A percentile compares a stretch with the other conserved stretches of the same genome.
Evolutionary conservation across 2,888 invertebrate genomes (phyloP).

Genomic region (Alsophila aescularia): DNA sequence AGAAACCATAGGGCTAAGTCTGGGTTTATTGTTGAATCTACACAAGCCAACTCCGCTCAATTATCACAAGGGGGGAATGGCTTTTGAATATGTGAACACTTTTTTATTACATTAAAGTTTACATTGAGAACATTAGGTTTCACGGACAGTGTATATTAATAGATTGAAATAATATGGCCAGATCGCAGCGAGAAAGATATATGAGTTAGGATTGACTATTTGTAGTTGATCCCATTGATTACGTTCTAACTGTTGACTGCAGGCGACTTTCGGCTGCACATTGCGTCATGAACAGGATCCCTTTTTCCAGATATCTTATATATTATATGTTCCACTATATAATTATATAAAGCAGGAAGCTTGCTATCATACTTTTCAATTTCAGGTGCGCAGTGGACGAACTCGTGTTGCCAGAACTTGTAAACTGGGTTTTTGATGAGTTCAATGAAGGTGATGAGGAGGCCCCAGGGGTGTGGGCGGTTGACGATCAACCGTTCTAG

Average conservation of each 20-base stretch:
- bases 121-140: too few relatives aligned
- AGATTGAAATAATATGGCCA: neutral
- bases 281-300: constrained; percentile 5
- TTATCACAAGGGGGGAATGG: too few relatives aligned
- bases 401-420: constrained; percentile 99
- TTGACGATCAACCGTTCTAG: constrained; percentile 98
- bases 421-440: constrained; percentile 99
- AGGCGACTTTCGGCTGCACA: neutral
- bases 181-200: neutral
- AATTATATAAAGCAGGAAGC: constrained; percentile 38
- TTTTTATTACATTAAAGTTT: too few relatives aligned
- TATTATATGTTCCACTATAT: constrained; percentile 7
- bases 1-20: too few relatives aligned
- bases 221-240: neutral
- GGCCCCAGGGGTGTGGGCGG: constrained; percentile 99
- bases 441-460: constrained; percentile 99
- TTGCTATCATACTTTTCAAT: constrained; percentile 95
- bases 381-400: constrained; percentile 99
- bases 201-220: neutral
- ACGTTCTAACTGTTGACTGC: too few relatives aligned
- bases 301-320: constrained; percentile 25
- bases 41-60: too few relatives aligned
- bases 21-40: too few relatives aligned
- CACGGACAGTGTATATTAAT: too few relatives aligned
- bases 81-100: too few relatives aligned